phyloP scores from a whole-genome alignment of 2,888 invertebrate species.

The Lacanobia oleracea region DNA sequence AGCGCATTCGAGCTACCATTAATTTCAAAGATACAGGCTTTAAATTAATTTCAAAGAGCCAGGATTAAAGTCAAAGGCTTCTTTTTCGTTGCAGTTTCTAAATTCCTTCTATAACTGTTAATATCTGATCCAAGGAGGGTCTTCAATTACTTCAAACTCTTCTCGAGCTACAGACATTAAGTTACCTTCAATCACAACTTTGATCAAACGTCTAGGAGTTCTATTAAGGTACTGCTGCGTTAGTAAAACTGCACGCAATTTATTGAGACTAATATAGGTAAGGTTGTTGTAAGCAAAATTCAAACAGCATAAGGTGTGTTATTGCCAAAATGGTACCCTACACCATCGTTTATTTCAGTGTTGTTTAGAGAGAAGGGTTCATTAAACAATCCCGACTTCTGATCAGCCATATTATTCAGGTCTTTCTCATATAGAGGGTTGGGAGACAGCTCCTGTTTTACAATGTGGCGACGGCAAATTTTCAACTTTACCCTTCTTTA shows the following conservation, averaged over 20 bases:
- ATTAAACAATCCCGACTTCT: constrained; percentile 65
- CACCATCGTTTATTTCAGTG: constrained; percentile 61
- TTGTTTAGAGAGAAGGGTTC: constrained; percentile 72
- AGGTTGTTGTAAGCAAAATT: constrained; percentile 80
- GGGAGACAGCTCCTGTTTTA: not conserved
- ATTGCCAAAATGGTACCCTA: too few species aligned
- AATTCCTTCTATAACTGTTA: not conserved
- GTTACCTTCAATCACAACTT: constrained; percentile 79
- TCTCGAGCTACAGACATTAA: constrained; percentile 70
- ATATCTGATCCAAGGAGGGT: constrained; percentile 34
- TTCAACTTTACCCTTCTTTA: constrained; percentile 58
- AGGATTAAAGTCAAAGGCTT: too few species aligned
- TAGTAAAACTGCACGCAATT: too few species aligned
- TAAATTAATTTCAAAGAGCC: constrained; percentile 57
- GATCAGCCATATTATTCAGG: constrained; percentile 68
- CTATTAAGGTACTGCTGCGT: too few species aligned
- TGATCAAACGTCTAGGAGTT: constrained; percentile 79
- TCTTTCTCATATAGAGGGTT: constrained; percentile 63
- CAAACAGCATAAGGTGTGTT: constrained; percentile 73
- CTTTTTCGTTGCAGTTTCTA: too few species aligned
- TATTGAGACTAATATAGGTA: too few species aligned
- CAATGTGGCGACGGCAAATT: constrained; percentile 59
- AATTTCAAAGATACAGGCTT: too few species aligned
- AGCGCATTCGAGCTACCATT: too few species aligned
- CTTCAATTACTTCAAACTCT: constrained; percentile 73